Evolutionary conservation across 1,140 invertebrate species (phyloP).

Genomic region (Euschistus heros): DNA sequence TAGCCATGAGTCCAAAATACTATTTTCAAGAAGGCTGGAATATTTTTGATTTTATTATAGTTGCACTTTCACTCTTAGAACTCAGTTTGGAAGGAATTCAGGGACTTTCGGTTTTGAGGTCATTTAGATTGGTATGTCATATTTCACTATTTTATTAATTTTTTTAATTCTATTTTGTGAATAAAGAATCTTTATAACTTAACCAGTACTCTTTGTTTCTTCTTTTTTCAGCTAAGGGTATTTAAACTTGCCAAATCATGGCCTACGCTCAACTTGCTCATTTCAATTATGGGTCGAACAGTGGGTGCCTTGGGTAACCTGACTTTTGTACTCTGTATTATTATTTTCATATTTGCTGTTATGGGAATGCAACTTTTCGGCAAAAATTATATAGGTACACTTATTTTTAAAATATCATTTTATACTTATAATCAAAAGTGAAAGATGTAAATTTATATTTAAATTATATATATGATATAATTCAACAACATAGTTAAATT

Average conservation of each 20-base stretch:
- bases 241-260: conserved; percentile 99
- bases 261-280: conserved; percentile 95
- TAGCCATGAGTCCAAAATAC: conserved; percentile 91
- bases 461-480: no score
- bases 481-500: no score
- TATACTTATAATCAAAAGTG: background rate
- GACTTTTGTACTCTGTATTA: conserved; percentile 93
- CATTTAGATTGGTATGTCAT: conserved; percentile 88
- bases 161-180: conserved; percentile 21
- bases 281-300: conserved; percentile 96
- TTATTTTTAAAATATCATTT: background rate
- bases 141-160: conserved; percentile 8
- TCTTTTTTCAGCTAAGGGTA: conserved; percentile 76
- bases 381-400: conserved; percentile 75
- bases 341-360: conserved; percentile 97
- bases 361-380: conserved; percentile 98
- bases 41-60: conserved; percentile 97
- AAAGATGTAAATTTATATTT: no score
- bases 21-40: conserved; percentile 99
- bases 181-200: background rate
- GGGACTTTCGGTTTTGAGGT: conserved; percentile 90
- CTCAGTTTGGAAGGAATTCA: conserved; percentile 84
- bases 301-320: conserved; percentile 96
- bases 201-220: background rate
- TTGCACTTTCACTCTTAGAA: conserved; percentile 87